These are phyloP conservation scores for Myotis myotis DNA, from an alignment of 2,797 vertebrate species.

Conservation along the genomic window DNA sequence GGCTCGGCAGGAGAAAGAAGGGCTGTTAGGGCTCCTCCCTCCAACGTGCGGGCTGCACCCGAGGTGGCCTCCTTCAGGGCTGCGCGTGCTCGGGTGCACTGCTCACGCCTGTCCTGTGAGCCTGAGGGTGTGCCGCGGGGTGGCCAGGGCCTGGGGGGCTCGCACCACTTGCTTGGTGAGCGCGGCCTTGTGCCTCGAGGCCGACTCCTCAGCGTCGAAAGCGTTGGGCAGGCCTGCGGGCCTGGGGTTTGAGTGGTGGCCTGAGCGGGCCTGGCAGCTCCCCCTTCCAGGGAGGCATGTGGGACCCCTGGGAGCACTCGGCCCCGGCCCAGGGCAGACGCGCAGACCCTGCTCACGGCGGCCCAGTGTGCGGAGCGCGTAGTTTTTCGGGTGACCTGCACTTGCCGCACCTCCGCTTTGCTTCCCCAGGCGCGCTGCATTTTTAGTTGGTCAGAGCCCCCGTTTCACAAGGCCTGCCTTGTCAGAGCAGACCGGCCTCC, in stretches of 20 bases:
- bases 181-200: neutral
- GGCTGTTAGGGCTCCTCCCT: too few species aligned
- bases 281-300: neutral
- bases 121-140: too few species aligned
- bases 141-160: neutral
- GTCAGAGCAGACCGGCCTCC: neutral
- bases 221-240: neutral
- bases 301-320: neutral
- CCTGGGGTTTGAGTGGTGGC: neutral
- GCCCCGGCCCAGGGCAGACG: neutral
- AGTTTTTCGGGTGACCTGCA: neutral
- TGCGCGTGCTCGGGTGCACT: too few species aligned
- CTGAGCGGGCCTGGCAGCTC: neutral
- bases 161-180: too few species aligned
- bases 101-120: too few species aligned
- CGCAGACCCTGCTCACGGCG: fast-evolving
- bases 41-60: neutral
- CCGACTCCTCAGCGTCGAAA: fast-evolving
- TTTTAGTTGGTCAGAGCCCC: neutral
- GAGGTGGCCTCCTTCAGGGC: neutral
- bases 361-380: neutral
- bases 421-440: too few species aligned
- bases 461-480: neutral
- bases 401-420: neutral
- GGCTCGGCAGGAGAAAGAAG: neutral